Evolutionary conservation across 2,113 vertebrate genomes (phyloP), one percentile per base, ranked within the genome.

Genomic region (Corythornis cristatus): DNA sequence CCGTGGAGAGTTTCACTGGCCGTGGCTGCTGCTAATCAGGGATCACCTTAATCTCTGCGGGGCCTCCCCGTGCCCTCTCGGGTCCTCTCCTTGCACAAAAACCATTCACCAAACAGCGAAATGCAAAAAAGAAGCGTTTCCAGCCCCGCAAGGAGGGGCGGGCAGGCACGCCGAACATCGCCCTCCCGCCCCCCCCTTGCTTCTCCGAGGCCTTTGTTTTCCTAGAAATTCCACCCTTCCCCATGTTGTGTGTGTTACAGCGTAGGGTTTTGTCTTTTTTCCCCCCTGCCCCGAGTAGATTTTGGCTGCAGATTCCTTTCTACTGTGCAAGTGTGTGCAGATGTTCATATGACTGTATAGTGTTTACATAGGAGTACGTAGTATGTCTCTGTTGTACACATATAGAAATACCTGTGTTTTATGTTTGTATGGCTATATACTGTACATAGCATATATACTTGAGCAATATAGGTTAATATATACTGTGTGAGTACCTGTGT

Each of bases 381-480:
- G 43, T 37, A 14, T 37, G 83, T 74, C 60, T 71, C 57, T 78
- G 0, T 68, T 93, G 96, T 95, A 89, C 91, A 83, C 94, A 57
- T 71, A 15, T 87, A 35, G 62, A 87, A 95, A 94, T 92, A 75
- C 76, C 72, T 22, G 22, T 95, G 95, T 51, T 86, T 83, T 93
- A 48, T 84, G 92, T 97, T 65, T 9, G 31, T 94, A 76, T 54
- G 96, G 83, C 65, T 96, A 10, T 90, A 42, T 91, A 70, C 95
- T 96, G 94, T 90, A 88, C 81, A 76, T 81, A 95, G 80, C 95
- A 40, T 86, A 94, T 96, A 87, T 85, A 95, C 97, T 96, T 93
- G 88, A 95, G 96, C 97, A 97, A 92, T 97, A 93, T 28, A 89
- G 79, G 83, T 90, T 93, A 91, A 90, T 95, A 92, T 91, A 94